These are phyloP conservation scores for Pharmacophagus antenor DNA, from an alignment of 2,888 invertebrate species.

Conservation along the genomic window DNA sequence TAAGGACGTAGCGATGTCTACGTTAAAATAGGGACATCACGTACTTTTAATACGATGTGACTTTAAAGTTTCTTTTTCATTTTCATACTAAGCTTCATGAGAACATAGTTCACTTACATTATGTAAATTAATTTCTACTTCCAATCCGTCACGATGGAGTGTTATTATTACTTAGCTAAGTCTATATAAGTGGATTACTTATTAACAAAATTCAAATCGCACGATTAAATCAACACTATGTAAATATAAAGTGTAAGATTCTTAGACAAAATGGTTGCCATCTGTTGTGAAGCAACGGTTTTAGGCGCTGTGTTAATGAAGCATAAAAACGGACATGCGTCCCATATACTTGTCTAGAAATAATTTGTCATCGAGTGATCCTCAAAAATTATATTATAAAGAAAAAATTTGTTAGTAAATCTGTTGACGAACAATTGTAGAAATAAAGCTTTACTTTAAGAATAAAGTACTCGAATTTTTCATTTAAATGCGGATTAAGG, in stretches of 20 bases:
- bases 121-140: background rate
- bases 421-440: background rate
- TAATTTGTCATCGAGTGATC: background rate
- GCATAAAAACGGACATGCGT: conserved; percentile 16
- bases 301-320: conserved; percentile 24
- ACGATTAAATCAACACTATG: background rate
- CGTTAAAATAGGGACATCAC: conserved; percentile 29
- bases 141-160: background rate
- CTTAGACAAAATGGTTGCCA: conserved; percentile 22
- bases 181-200: background rate
- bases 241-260: background rate
- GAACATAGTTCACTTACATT: background rate
- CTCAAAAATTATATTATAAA: background rate
- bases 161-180: background rate
- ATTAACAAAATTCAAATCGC: background rate
- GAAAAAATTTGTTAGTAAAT: background rate
- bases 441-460: too few relatives aligned
- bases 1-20: conserved; percentile 33
- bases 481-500: too few relatives aligned
- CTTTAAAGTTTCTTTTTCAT: background rate
- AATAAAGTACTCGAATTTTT: too few relatives aligned
- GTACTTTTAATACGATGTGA: conserved; percentile 28
- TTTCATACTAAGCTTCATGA: background rate
- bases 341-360: conserved; percentile 22
- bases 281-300: conserved; percentile 13